Evolutionary conservation across 2,888 invertebrate species (phyloP), one percentile per base, ranked within the genome.

Genomic region (Muscina levida): DNA sequence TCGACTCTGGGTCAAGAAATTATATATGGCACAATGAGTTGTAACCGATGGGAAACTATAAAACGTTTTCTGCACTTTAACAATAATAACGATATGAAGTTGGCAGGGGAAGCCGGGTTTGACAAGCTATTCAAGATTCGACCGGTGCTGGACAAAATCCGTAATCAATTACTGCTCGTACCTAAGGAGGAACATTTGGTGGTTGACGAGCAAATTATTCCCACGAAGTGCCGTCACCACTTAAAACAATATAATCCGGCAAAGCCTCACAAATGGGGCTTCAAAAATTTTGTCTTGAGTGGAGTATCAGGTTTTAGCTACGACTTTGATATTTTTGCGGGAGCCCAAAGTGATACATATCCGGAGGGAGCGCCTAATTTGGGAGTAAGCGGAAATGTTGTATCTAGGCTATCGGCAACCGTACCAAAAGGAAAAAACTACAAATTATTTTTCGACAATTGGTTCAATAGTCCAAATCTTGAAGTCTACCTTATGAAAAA

Each of bases 261-360:
- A 11, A 75, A 75, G n/a, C n/a, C n/a, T n/a, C n/a, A n/a, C n/a
- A n/a, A n/a, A n/a, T n/a, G n/a, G n/a, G n/a, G n/a, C n/a, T 80
- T 76, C 31, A 73, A n/a, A 80, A 77, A 76, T 77, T 72, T 65
- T 80, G 11, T 72, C 80, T 5, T 71, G 71, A 44, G 70, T 79
- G 81, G 82, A 19, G 78, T 70, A 46, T 76, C 80, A 67, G 82
- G 80, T 17, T 76, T 82, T 51, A 42, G 67, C 1, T 72, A 78
- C 31, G 78, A 62, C 51, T 67, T 78, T 39, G 5, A 13, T n/a
- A 48, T 73, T 13, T 73, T 72, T 37, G n/a, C 66, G 4, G 37
- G 10, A 37, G 37, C 4, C 4, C 5, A 37, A 37, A 6, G 37
- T 37, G 37, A 4, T 6, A 37, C 5, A 37, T n/a, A n/a, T n/a